phyloP scores from a whole-genome alignment of 2,113 vertebrate species.

The Sapayoa aenigma region DNA sequence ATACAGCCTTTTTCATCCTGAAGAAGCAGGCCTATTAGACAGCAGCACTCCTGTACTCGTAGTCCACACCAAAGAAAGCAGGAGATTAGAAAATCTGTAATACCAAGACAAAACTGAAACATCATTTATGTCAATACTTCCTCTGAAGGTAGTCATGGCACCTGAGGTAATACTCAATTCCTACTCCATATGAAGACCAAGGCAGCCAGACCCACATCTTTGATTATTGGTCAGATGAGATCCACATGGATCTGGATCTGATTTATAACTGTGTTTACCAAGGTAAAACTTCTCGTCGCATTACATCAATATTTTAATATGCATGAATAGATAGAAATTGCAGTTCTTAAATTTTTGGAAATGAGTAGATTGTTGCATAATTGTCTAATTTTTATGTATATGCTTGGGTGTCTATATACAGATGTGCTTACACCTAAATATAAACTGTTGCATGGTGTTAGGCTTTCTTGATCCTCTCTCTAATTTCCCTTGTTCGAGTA shows the following conservation, averaged over 20 bases:
- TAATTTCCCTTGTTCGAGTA: not conserved
- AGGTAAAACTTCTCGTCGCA: not conserved
- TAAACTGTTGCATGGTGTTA: not conserved
- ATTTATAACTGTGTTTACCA: not conserved
- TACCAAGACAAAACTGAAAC: slow-evolving; percentile 28
- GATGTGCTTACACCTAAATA: not conserved
- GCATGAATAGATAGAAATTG: not conserved
- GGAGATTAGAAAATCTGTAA: not conserved
- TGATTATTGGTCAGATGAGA: not conserved
- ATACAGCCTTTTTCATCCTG: not conserved
- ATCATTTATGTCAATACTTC: not conserved
- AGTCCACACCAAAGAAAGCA: not conserved
- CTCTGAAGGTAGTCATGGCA: slow-evolving; percentile 31
- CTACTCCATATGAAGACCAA: not conserved
- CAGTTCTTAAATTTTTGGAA: not conserved
- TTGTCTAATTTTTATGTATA: not conserved
- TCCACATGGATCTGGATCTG: not conserved
- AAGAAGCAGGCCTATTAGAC: not conserved
- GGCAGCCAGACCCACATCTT: not conserved
- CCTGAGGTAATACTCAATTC: not conserved
- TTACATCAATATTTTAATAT: not conserved
- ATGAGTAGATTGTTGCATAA: not conserved
- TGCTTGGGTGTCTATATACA: not conserved
- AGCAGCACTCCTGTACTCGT: not conserved
- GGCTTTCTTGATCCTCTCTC: not conserved